A percentile compares a stretch with the other conserved stretches of the same genome.
Conservation (phyloP, 2,113 vertebrate genomes). For the Orcinus orca region DNA sequence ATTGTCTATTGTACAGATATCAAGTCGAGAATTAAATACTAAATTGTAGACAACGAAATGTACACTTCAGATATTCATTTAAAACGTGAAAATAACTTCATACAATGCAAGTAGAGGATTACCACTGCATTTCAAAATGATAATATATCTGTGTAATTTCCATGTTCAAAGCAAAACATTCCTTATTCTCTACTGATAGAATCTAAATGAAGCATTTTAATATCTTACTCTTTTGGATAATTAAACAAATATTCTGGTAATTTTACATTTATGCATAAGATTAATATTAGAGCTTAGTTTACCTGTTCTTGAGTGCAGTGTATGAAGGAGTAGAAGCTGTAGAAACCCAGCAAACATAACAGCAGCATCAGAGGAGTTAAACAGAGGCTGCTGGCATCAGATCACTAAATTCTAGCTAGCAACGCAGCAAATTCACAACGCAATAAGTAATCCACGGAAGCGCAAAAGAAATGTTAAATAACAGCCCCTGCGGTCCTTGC, state of each 20-base stretch:
- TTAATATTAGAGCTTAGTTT: constrained; percentile 74
- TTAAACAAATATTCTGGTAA: constrained; percentile 44
- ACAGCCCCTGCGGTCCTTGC: constrained; percentile 67
- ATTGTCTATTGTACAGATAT: background rate
- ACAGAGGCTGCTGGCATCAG: constrained; percentile 76
- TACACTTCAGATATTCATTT: constrained; percentile 40
- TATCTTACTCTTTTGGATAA: constrained; percentile 4
- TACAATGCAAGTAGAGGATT: background rate
- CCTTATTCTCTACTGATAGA: constrained; percentile 48
- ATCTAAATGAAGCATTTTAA: constrained; percentile 44
- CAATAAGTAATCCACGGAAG: constrained; percentile 66
- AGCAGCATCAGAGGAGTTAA: constrained; percentile 77
- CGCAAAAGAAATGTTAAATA: constrained; percentile 62
- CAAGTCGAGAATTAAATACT: constrained; percentile 25
- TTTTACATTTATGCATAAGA: constrained; percentile 45
- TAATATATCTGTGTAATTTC: constrained; percentile 53
- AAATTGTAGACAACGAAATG: background rate
- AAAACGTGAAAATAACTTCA: constrained; percentile 37
- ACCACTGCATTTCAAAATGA: constrained; percentile 25
- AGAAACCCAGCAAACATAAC: constrained; percentile 85
- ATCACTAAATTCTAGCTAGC: constrained; percentile 74
- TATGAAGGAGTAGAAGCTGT: constrained; percentile 82
- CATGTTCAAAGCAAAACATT: constrained; percentile 69
- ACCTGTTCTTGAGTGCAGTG: constrained; percentile 85
- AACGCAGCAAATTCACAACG: constrained; percentile 66